These are phyloP conservation scores for Yponomeuta cagnagella DNA, from an alignment of 2,888 invertebrate species.

Conservation along the genomic window DNA sequence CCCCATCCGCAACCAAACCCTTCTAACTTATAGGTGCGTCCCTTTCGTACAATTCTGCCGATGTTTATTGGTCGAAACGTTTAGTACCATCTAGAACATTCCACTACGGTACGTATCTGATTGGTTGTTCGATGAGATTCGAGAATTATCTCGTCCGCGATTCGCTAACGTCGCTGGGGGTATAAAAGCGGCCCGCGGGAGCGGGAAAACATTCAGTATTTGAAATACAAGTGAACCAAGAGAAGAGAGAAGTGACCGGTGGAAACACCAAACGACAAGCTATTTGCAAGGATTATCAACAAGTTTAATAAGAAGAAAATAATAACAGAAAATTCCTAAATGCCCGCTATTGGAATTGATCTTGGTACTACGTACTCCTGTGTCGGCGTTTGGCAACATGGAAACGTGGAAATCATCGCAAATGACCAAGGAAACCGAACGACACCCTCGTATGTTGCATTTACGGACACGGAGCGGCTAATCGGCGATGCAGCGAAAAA, in stretches of 20 bases:
- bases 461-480: slow-evolving; percentile 79
- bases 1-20: background rate
- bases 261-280: slow-evolving; percentile 28
- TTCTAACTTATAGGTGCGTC: slow-evolving; percentile 7
- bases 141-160: slow-evolving; percentile 42
- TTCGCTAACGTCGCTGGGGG: slow-evolving; percentile 30
- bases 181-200: slow-evolving; percentile 35
- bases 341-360: slow-evolving; percentile 73
- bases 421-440: slow-evolving; percentile 93
- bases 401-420: slow-evolving; percentile 88
- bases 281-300: slow-evolving; percentile 14
- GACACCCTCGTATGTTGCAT: slow-evolving; percentile 91
- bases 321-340: slow-evolving; percentile 25
- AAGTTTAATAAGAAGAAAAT: background rate
- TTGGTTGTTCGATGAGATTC: slow-evolving; percentile 39
- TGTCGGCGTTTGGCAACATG: slow-evolving; percentile 88
- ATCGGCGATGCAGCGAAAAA: slow-evolving; percentile 93
- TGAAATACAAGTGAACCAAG: slow-evolving; percentile 41
- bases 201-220: slow-evolving; percentile 50
- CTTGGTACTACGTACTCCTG: slow-evolving; percentile 93
- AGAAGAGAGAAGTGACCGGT: slow-evolving; percentile 31
- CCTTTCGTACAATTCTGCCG: background rate
- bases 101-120: slow-evolving; percentile 29
- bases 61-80: slow-evolving; percentile 26
- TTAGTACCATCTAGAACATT: slow-evolving; percentile 36